Base-by-base conservation (phyloP, 37 sponge, comb jelly and placozoan species). In the Beroe ovata region DNA sequence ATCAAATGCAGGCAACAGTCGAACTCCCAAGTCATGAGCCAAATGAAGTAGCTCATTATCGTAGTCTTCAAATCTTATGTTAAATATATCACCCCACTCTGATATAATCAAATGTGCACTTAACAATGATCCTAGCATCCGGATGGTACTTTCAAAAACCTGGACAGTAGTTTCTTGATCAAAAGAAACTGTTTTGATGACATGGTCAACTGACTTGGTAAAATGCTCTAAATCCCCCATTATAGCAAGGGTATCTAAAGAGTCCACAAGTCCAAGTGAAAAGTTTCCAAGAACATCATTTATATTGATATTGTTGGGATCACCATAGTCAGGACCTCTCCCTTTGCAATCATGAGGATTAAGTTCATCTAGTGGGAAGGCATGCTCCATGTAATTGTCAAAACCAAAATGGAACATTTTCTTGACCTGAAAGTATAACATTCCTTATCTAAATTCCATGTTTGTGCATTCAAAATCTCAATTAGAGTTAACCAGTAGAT, bases 131-230 rank as follows among this genome's bases (percentile, higher is more conserved):
- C 98, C 98, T 29, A 97, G 29, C n/a, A 97, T 93, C 89, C 98
- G 92, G n/a, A 98, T 98, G 28, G 92, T 95, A 1, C 92, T 95
- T 64, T 98, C 99, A 93, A 98, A 98, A 28, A 98, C 99, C 90
- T 95, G 96, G 6, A 98, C 96, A 47, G 95, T 98, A 0, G 92
- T 66, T 41, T 91, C 90, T 16, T 92, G 90, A 62, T 91, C 72
- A 64, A 98, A 98, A 29, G 92, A 89, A 29, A 95, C 95, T 8
- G 92, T 88, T 39, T 98, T 90, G 36, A 95, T 38, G 0, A 96
- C 88, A 28, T 94, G 63, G 59, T 94, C 71, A 6, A 96, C 94
- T 0, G 95, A 96, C 60, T 90, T 88, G 66, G 89, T 92, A 89
- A 98, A 98, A 64, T 96, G 93, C 89, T 91, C 88, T 26, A 60